Conservation (phyloP, 1,140 invertebrate genomes). For the Zaprionus kolodkinae region DNA sequence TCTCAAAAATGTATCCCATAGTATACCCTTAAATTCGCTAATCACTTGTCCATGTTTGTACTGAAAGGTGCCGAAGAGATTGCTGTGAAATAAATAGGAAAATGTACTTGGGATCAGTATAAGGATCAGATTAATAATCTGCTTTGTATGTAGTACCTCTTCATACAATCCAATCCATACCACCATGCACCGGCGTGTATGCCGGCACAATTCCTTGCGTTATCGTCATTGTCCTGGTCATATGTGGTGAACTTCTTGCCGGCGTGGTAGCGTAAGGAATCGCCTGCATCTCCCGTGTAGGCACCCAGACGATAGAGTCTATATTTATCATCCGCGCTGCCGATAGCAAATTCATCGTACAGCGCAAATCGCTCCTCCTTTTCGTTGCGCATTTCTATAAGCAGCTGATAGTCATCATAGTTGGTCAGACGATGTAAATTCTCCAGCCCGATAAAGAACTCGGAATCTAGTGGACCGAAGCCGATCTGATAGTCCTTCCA, state of each 20-base stretch:
- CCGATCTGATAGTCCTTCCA: conserved; percentile 88
- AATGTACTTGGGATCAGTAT: not conserved
- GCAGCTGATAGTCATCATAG: conserved; percentile 86
- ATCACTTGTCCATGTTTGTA: conserved; percentile 48
- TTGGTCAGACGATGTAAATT: conserved; percentile 86
- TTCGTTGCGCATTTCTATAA: conserved; percentile 87
- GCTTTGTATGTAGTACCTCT: conserved; percentile 49
- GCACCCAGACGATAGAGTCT: conserved; percentile 87
- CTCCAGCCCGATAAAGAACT: conserved; percentile 88
- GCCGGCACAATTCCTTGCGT: conserved; percentile 88
- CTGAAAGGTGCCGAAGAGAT: conserved; percentile 69
- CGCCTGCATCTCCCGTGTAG: conserved; percentile 88
- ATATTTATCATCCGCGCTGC: conserved; percentile 87
- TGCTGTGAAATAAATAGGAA: conserved; percentile 33
- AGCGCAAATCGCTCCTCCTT: conserved; percentile 85
- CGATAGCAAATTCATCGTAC: conserved; percentile 88
- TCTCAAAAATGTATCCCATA: conserved; percentile 61
- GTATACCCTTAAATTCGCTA: conserved; percentile 60
- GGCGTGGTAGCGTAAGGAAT: conserved; percentile 89
- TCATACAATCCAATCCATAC: conserved; percentile 85
- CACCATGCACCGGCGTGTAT: conserved; percentile 88
- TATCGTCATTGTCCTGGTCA: conserved; percentile 90
- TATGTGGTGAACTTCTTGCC: conserved; percentile 89
- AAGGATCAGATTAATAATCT: not conserved
- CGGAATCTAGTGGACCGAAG: conserved; percentile 86